These are phyloP conservation scores for Carassius carassius DNA, from an alignment of 2,113 vertebrate species.

Conservation along the genomic window DNA sequence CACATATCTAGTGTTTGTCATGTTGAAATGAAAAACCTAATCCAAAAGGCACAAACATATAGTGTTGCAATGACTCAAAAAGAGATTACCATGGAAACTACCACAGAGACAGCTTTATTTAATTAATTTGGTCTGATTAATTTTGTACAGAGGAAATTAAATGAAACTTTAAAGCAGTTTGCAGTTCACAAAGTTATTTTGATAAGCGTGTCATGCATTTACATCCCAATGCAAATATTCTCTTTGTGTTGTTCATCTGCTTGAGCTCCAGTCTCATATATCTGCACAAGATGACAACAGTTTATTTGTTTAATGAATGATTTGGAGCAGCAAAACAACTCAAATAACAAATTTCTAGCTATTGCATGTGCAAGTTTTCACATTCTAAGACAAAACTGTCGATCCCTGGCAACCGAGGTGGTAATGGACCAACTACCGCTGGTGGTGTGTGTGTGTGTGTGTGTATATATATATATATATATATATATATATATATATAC, in stretches of 20 bases:
- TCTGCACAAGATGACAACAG: background rate
- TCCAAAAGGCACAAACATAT: background rate
- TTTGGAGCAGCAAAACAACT: slow-evolving; percentile 6
- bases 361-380: background rate
- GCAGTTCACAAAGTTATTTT: slow-evolving; percentile 21
- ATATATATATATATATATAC: no score
- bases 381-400: background rate
- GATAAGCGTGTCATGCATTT: slow-evolving; percentile 10
- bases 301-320: slow-evolving; percentile 25
- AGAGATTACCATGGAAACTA: slow-evolving; percentile 23
- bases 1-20: background rate
- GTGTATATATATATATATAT: no score
- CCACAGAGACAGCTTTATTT: slow-evolving; percentile 39
- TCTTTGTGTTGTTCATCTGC: slow-evolving; percentile 15
- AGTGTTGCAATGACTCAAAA: slow-evolving; percentile 37
- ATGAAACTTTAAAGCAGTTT: slow-evolving; percentile 41
- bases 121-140: slow-evolving; percentile 35
- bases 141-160: slow-evolving; percentile 18
- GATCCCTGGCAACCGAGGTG: background rate
- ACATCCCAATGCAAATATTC: slow-evolving; percentile 17
- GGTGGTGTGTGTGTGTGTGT: no score
- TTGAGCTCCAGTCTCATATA: slow-evolving; percentile 32
- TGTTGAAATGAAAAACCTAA: slow-evolving; percentile 21
- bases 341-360: background rate
- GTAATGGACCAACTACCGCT: no score